Evolutionary conservation across 2,797 vertebrate genomes (phyloP), one percentile per base, ranked within the genome.

Genomic region (Pipistrellus nathusii): DNA sequence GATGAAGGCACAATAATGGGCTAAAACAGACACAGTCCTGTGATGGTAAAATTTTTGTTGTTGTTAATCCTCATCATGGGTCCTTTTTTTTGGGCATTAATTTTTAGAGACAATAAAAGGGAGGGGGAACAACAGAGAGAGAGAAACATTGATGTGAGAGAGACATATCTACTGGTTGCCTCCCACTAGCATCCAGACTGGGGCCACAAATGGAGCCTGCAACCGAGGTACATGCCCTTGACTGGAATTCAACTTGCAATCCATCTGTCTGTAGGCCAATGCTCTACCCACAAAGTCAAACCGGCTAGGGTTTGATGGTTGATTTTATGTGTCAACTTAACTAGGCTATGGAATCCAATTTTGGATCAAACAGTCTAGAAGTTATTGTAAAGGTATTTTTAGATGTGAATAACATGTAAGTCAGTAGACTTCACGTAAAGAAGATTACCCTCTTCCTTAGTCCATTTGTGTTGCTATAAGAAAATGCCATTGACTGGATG

Each of bases 381-480:
- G 32, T 51, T 76, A 18, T 6, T 55, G 9, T 53, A n/a, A 83
- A 85, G 48, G 12, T 85, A 57, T 10, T 71, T 77, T 77, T 77
- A 75, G n/a, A 85, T 59, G 15, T 30, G 23, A 95, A 30, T n/a
- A 88, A 81, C 6, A 83, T 69, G 59, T 72, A 73, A 72, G 76
- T 88, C 8, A 12, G 32, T 53, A 75, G 57, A 76, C 38, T 57
- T 53, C 83, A 27, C 57, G 27, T 73, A 73, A 92, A 71, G 41
- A 38, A 78, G 5, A 75, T 44, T 27, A 81, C 0, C 8, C 8
- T 27, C 51, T 51, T 11, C 38, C 80, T 75, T 66, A 59, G 44
- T 62, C 64, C 53, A 71, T 6, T 0, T 32, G 20, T n/a, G 4
- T 44, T 62, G 62, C 62, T 27, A 0, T 51, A 53, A 93, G 25